These are phyloP conservation scores for Maccullochella peelii DNA, from an alignment of 2,113 vertebrate genomes.

Conservation along the genomic window DNA sequence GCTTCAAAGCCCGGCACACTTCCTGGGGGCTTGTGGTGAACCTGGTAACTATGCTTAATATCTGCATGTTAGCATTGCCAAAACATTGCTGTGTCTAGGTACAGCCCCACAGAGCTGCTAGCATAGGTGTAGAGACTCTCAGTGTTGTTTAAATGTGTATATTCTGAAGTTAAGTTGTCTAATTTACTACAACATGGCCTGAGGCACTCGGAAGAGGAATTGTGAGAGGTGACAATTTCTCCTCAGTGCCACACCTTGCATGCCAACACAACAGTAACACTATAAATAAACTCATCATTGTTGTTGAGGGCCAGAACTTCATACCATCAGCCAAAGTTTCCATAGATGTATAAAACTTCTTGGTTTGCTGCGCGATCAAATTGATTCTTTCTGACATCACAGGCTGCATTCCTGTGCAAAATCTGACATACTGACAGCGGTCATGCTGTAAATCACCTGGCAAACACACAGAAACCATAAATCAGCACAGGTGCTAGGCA, in stretches of 20 bases:
- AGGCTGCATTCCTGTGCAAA: slow-evolving; percentile 34
- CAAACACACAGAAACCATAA: slow-evolving; percentile 38
- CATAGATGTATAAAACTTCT: slow-evolving; percentile 2
- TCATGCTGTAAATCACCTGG: slow-evolving; percentile 30
- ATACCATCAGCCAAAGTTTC: slow-evolving; percentile 17
- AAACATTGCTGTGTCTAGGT: background rate
- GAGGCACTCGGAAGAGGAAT: slow-evolving; percentile 15
- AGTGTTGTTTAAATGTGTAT: background rate
- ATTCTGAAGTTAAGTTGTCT: background rate
- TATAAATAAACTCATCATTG: slow-evolving; percentile 62
- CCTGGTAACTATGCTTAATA: background rate
- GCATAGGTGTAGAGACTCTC: background rate
- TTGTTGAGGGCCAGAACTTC: slow-evolving; percentile 3
- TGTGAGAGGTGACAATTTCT: slow-evolving; percentile 42
- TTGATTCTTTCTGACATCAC: slow-evolving; percentile 35
- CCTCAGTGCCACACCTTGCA: slow-evolving; percentile 45
- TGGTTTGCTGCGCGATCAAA: slow-evolving; percentile 1
- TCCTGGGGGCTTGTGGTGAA: no score
- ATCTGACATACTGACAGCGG: slow-evolving; percentile 30
- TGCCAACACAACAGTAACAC: slow-evolving; percentile 30
- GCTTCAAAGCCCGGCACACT: no score
- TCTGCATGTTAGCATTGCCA: background rate
- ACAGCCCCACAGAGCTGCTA: background rate
- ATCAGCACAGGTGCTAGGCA: slow-evolving; percentile 61
- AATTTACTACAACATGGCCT: slow-evolving; percentile 9